Evolutionary conservation across 2,888 invertebrate genomes (phyloP), one percentile per base, ranked within the genome.

Genomic region (Steinernema carpocapsae): DNA sequence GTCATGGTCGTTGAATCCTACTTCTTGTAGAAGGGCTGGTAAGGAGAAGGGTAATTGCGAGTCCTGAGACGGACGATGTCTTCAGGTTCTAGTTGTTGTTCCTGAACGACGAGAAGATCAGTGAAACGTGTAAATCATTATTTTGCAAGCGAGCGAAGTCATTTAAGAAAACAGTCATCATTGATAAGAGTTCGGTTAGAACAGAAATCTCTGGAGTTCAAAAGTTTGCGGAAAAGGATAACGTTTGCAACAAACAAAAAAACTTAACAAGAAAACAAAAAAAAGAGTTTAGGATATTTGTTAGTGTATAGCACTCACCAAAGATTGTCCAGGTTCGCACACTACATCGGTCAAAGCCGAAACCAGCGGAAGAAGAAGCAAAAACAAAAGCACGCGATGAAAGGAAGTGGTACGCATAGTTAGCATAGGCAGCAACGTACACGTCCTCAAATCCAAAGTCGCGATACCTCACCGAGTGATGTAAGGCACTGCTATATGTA

Each of bases 271-370:
- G 17, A 7, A 48, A 19, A 48, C 14, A 4, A 19, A 48, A 48
- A 48, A 19, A 17, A 43, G 14, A 43, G 10, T 43, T 43, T 43
- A 7, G 14, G 43, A n/a, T n/a, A 12, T 43, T 43, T 43, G 43
- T 43, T 7, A 43, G 10, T 12, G 43, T 12, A 14, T 32, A 32
- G 17, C 6, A 32, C 64, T 64, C 14, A 64, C 64, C 29, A 17
- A 3, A 32, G 24, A 17, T 17, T 64, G 29, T 64, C 64, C 64
- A 64, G 64, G 64, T 32, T 64, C 19, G 17, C 64, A 64, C 4
- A 32, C 32, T 17, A 64, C 64, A 26, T 64, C 32, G 26, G 26
- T 26, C 10, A 64, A 6, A 32, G 64, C 64, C 4, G 64, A 32
- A 4, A 29, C 32, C 29, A 17, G 14, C 17, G 64, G 37, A 1